These are phyloP conservation scores for Heteromormyrus szaboi DNA, from an alignment of 2,797 vertebrate genomes.

Conservation along the genomic window DNA sequence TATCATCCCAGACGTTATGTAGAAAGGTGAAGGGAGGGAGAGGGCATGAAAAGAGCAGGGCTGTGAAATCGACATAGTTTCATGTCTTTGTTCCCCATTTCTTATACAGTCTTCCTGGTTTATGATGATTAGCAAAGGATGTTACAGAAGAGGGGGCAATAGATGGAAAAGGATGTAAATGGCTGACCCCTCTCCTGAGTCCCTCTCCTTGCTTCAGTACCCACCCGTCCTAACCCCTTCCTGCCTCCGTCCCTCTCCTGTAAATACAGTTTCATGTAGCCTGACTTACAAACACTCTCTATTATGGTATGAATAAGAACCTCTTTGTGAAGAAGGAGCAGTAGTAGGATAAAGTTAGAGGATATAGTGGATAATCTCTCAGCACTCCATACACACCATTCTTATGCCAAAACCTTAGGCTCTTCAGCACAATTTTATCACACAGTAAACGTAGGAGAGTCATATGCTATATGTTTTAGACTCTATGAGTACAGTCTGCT, in stretches of 20 bases:
- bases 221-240: neutral
- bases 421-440: neutral
- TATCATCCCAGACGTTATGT: constrained; percentile 14
- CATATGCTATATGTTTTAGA: neutral
- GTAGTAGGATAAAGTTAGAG: neutral
- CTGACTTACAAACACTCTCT: neutral
- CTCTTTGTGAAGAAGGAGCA: neutral
- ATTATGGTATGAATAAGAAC: neutral
- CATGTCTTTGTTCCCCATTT: neutral
- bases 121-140: neutral
- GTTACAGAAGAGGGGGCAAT: neutral
- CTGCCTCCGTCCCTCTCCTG: neutral
- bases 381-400: neutral
- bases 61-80: neutral
- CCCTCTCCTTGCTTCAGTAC: neutral
- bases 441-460: neutral
- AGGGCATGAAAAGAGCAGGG: neutral
- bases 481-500: neutral
- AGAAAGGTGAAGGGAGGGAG: neutral
- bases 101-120: neutral
- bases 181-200: neutral
- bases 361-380: neutral
- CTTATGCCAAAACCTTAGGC: neutral
- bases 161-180: neutral
- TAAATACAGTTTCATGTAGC: neutral